These are phyloP conservation scores for Leucopternis melanops DNA, from an alignment of 2,113 vertebrate species.

Conservation along the genomic window DNA sequence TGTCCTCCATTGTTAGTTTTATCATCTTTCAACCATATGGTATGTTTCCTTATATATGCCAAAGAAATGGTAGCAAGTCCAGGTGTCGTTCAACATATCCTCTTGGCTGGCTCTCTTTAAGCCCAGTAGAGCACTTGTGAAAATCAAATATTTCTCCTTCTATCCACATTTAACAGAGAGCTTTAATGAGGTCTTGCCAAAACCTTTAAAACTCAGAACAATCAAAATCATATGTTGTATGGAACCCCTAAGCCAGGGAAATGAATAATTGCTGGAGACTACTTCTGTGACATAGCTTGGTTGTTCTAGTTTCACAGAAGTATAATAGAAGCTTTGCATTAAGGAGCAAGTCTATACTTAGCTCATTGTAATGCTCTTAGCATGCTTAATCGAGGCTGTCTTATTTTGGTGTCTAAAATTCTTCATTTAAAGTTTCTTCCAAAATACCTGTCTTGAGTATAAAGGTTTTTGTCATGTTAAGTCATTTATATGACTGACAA, in stretches of 20 bases:
- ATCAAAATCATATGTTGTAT: slow-evolving; percentile 4
- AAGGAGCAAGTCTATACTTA: neutral
- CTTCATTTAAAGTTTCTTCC: neutral
- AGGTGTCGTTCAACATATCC: neutral
- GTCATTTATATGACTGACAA: slow-evolving; percentile 51
- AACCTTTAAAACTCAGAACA: neutral
- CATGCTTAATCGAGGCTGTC: neutral
- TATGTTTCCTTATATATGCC: neutral
- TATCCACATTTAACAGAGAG: neutral
- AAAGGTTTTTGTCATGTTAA: slow-evolving; percentile 23
- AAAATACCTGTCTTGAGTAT: neutral
- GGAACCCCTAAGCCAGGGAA: neutral
- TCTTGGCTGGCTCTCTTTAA: slow-evolving; percentile 1
- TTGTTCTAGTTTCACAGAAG: slow-evolving; percentile 17
- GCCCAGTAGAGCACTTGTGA: neutral
- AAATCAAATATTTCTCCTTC: neutral
- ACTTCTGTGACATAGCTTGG: neutral
- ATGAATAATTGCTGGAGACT: slow-evolving; percentile 39
- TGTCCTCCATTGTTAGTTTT: slow-evolving; percentile 45
- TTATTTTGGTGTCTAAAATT: slow-evolving; percentile 20
- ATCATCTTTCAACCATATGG: slow-evolving; percentile 36
- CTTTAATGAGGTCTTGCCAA: slow-evolving; percentile 41
- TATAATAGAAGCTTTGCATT: slow-evolving; percentile 1
- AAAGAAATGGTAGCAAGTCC: neutral
- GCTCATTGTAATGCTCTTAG: slow-evolving; percentile 35